Base-by-base conservation (phyloP, 2,888 invertebrate species). In the Plagiodera versicolora region DNA sequence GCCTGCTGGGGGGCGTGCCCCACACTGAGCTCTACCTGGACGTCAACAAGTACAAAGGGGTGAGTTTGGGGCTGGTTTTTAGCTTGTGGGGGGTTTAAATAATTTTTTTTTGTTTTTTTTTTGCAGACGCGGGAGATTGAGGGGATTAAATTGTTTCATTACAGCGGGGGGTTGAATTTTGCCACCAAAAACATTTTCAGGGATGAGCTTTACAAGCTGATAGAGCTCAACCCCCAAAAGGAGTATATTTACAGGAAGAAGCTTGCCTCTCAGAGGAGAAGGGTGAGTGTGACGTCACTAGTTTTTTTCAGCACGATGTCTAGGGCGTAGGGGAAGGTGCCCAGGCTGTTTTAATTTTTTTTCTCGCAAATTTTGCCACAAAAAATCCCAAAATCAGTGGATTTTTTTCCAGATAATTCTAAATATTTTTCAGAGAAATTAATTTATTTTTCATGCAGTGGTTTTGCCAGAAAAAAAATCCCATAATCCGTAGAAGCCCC, bases 1-100 rank as follows among this genome's bases (percentile, higher is more conserved):
- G 85, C 60, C 73, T 87, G 9, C 77, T 90, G 14, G 90, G 89
- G 10, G 83, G 83, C 35, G 83, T 89, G 58, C 83, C 87, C 1
- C 81, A 83, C 61, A 87, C 89, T 0, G 87, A 87, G 71, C 77
- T 90, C 45, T 90, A 89, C 74, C 81, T 89, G 65, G 88, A 89
- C 69, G 77, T 84, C 10, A 82, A 81, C 59, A 83, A 86, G 75
- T 89, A 88, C 73, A 84, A 83, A 73, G 82, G 83, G 60, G 86
- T 85, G 78, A 78, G 79, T 75, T 49, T 44, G 0, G 2, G 20
- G 35, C 3, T 51, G 14, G 16, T 16, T 46, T 24, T 24, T 24
- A 5, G 24, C n/a, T n/a, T n/a, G 24, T 24, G 24, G 24, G n/a
- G n/a, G n/a, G n/a, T n/a, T n/a, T n/a, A n/a, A n/a, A n/a, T n/a